These are phyloP conservation scores for Peromyscus aztecus DNA, from an alignment of 2,797 vertebrate species.

Conservation along the genomic window DNA sequence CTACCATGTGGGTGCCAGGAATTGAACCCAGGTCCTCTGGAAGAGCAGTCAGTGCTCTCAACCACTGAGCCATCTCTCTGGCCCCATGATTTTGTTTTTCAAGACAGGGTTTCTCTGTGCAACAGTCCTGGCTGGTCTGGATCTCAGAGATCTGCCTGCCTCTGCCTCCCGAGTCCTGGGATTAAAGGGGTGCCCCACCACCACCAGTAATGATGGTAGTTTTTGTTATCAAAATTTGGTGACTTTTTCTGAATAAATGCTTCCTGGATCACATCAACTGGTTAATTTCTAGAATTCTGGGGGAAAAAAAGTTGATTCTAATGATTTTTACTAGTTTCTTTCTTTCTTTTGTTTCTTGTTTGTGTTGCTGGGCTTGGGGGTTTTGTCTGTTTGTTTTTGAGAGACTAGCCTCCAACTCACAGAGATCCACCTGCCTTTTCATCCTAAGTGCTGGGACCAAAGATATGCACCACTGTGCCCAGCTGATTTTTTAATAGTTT, in stretches of 20 bases:
- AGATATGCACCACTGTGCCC: background rate
- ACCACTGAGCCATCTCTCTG: too few relatives aligned
- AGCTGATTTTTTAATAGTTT: background rate
- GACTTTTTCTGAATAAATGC: conserved; percentile 17
- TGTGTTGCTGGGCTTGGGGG: background rate
- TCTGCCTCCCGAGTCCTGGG: background rate
- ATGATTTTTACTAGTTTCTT: background rate
- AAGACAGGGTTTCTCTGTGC: background rate
- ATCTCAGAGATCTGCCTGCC: background rate
- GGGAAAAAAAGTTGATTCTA: background rate
- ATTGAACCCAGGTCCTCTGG: too few relatives aligned
- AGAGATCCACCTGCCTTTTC: background rate
- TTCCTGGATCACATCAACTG: background rate
- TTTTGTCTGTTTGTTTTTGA: background rate
- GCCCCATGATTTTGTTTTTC: background rate
- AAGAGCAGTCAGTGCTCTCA: too few relatives aligned
- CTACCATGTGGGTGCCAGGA: too few relatives aligned
- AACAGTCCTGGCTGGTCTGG: background rate
- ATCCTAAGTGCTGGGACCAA: background rate
- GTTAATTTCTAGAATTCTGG: conserved; percentile 25
- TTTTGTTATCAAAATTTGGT: background rate
- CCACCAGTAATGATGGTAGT: background rate
- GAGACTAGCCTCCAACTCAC: background rate
- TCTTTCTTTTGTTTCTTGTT: too few relatives aligned
- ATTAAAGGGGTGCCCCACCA: background rate